Percentiles rank a stretch among this genome's conserved stretches.
Conservation (phyloP, 2,797 vertebrate species). For the Poeciliopsis presidionis region DNA sequence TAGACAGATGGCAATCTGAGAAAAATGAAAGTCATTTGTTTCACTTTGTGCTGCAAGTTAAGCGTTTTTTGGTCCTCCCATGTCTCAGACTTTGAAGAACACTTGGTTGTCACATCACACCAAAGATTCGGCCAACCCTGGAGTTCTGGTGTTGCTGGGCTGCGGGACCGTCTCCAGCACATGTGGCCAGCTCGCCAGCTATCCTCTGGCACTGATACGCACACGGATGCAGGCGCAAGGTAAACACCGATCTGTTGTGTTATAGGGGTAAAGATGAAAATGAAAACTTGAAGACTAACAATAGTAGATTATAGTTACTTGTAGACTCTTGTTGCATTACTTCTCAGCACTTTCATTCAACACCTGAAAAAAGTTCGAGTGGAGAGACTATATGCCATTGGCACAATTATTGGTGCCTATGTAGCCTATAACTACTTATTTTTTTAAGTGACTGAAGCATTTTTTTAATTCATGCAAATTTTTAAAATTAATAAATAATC, state of each 20-base stretch:
- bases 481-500: neutral
- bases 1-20: slow-evolving; percentile 6
- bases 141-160: slow-evolving; percentile 88
- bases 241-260: slow-evolving; percentile 56
- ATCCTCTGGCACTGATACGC: slow-evolving; percentile 92
- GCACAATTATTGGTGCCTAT: too few relatives aligned
- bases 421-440: too few relatives aligned
- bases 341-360: neutral
- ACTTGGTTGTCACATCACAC: slow-evolving; percentile 89
- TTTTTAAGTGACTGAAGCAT: too few relatives aligned
- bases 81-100: slow-evolving; percentile 89
- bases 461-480: too few relatives aligned
- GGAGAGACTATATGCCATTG: too few relatives aligned
- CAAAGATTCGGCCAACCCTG: slow-evolving; percentile 91
- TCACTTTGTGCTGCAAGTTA: neutral
- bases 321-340: too few relatives aligned
- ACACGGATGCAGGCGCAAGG: slow-evolving; percentile 99
- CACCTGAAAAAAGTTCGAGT: neutral
- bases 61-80: neutral
- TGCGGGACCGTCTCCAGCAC: slow-evolving; percentile 98
- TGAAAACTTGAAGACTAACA: neutral
- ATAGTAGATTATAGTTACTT: neutral
- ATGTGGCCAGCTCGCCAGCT: slow-evolving; percentile 96
- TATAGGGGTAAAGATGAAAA: neutral
- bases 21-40: fast-evolving